Conservation (phyloP, 2,888 invertebrate species). For the Torymus texanus region DNA sequence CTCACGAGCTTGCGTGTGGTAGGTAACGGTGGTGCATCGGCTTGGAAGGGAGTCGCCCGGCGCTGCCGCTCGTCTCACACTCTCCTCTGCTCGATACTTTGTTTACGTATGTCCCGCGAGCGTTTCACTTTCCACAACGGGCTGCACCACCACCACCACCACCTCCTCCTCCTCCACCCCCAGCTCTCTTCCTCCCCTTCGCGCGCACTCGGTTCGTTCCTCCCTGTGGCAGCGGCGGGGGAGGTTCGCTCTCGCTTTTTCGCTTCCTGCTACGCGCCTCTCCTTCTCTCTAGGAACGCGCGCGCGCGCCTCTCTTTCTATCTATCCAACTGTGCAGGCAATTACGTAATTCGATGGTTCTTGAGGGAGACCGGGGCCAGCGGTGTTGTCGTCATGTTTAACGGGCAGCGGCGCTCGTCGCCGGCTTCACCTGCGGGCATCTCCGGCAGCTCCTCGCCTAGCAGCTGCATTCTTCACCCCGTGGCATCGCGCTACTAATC, state of each 20-base stretch:
- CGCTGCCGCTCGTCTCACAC: constrained; percentile 53
- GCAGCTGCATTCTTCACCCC: too few species aligned
- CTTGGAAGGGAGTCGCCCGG: constrained; percentile 67
- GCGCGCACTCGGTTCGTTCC: neutral
- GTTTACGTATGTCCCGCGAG: constrained; percentile 57
- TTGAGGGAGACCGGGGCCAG: constrained; percentile 67
- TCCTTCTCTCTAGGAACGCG: neutral
- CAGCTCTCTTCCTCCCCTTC: constrained; percentile 11
- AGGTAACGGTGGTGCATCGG: constrained; percentile 75
- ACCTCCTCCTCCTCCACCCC: constrained; percentile 23
- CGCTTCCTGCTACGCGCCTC: neutral
- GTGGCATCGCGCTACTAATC: too few species aligned
- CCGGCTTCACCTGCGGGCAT: too few species aligned
- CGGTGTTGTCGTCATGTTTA: constrained; percentile 56
- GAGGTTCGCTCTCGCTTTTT: neutral
- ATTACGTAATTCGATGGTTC: constrained; percentile 72
- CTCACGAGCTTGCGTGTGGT: constrained; percentile 17
- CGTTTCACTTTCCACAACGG: constrained; percentile 58
- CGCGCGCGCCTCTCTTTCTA: too few species aligned
- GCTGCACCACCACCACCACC: constrained; percentile 4
- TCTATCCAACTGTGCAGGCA: too few species aligned
- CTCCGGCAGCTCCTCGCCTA: too few species aligned
- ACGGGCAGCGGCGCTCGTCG: neutral
- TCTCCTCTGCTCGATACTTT: constrained; percentile 58
- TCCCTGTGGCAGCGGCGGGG: neutral